Evolutionary conservation across 2,797 vertebrate species (phyloP), one percentile per base, ranked within the genome.

Genomic region (Eospalax fontanierii): DNA sequence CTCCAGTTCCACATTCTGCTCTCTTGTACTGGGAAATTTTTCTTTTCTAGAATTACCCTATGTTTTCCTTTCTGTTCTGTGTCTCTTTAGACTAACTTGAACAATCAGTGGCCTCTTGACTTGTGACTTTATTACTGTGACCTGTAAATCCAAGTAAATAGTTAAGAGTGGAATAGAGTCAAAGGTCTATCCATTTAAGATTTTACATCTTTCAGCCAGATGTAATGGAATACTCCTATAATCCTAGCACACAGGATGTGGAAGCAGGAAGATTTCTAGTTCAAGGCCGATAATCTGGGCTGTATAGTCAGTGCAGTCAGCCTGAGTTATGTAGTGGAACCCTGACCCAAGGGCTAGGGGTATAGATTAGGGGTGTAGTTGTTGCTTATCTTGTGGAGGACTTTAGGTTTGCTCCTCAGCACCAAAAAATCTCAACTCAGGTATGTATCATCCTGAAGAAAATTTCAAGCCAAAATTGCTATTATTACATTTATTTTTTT

Each of bases 401-500:
- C 61, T 11, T 19, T 83, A 54, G 9, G 61, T 65, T 66, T 66
- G 40, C 24, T 83, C 38, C 40, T 15, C 26, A 82, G 59, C 16
- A 65, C 61, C 38, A 83, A 16, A 43, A 43, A 82, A 30, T 21
- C 61, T 2, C 26, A 65, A 33, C 26, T 40, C 40, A 2, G 22
- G 40, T 26, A 22, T 33, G 21, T 81, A 89, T 26, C 65, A 43
- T 90, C 26, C n/a, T 75, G 21, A 94, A 73, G 65, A 90, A 81
- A 91, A 89, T 89, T 57, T 86, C 65, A 93, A 93, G 59, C 1
- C 74, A 57, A 61, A 93, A 65, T 93, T 90, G 30, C 28, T 81
- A 3, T 92, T 91, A 89, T 6, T 85, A 50, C 6, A 85, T 81
- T 82, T 91, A 94, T 21, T 81, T 87, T 84, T 94, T 96, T 22